Evolutionary conservation across 2,113 vertebrate genomes (phyloP).

Genomic region (Phylloscopus whistleri): DNA sequence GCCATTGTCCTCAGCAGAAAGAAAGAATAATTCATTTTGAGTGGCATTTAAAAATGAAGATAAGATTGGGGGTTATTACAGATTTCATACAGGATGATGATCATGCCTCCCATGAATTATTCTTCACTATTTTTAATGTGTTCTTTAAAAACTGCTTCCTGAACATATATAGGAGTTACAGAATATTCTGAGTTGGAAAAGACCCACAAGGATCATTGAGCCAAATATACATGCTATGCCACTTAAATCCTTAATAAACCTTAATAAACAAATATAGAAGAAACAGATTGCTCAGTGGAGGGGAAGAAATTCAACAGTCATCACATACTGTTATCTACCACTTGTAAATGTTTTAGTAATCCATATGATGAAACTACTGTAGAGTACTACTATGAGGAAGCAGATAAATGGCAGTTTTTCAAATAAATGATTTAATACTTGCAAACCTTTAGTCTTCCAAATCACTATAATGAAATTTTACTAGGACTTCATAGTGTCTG

Average conservation of each 20-base stretch:
- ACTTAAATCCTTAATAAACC: conserved; percentile 8
- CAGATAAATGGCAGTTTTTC: neutral
- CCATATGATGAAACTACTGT: neutral
- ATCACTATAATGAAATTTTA: neutral
- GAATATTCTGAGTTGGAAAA: neutral
- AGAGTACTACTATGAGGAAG: neutral
- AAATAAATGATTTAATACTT: neutral
- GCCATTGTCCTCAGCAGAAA: neutral
- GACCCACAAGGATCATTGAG: neutral
- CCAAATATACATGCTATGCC: neutral
- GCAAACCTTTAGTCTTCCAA: neutral
- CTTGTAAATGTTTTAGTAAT: neutral
- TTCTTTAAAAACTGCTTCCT: neutral
- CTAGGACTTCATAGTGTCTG: neutral
- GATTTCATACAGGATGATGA: neutral
- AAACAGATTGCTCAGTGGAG: neutral
- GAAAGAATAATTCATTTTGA: conserved; percentile 29
- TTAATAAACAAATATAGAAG: neutral
- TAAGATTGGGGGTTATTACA: neutral
- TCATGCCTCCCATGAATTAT: neutral
- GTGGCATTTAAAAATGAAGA: neutral
- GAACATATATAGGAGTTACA: neutral
- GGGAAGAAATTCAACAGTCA: neutral
- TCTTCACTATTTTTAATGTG: neutral
- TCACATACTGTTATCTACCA: neutral